These are phyloP conservation scores for Andrena marginata DNA, from an alignment of 2,888 invertebrate genomes.

Conservation along the genomic window DNA sequence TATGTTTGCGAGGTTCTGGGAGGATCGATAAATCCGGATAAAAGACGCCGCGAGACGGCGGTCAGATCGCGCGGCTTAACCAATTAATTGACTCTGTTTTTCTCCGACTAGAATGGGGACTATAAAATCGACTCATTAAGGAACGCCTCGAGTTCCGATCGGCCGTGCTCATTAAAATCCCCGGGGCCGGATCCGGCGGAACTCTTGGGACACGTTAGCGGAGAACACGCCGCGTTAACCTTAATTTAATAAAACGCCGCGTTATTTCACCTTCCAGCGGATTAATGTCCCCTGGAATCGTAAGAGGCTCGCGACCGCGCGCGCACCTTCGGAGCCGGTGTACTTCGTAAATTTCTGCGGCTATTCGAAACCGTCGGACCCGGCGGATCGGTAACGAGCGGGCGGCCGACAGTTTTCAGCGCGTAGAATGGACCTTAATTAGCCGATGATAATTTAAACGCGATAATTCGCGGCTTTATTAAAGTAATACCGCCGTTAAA, in stretches of 20 bases:
- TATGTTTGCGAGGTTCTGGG: constrained; percentile 19
- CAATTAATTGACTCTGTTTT: constrained; percentile 76
- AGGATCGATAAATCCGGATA: constrained; percentile 57
- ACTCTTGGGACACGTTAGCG: constrained; percentile 46
- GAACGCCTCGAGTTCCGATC: constrained; percentile 75
- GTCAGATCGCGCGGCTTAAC: constrained; percentile 34
- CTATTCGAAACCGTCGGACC: background rate
- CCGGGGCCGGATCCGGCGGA: constrained; percentile 32
- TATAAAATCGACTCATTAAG: constrained; percentile 79
- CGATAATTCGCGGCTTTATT: background rate
- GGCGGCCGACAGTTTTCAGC: no score
- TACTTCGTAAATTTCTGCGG: background rate
- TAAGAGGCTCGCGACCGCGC: background rate
- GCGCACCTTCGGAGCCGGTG: background rate
- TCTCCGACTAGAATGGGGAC: constrained; percentile 68
- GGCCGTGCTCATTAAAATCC: constrained; percentile 73
- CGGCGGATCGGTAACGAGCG: background rate
- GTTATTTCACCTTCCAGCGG: constrained; percentile 23
- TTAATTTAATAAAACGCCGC: constrained; percentile 53
- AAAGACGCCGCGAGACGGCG: constrained; percentile 56
- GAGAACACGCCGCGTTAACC: constrained; percentile 45
- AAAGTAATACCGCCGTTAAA: background rate
- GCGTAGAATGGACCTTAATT: background rate
- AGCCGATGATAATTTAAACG: background rate
- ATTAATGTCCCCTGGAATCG: constrained; percentile 30